Conservation (phyloP, 2,113 vertebrate species). For the Oenanthe oenanthe region DNA sequence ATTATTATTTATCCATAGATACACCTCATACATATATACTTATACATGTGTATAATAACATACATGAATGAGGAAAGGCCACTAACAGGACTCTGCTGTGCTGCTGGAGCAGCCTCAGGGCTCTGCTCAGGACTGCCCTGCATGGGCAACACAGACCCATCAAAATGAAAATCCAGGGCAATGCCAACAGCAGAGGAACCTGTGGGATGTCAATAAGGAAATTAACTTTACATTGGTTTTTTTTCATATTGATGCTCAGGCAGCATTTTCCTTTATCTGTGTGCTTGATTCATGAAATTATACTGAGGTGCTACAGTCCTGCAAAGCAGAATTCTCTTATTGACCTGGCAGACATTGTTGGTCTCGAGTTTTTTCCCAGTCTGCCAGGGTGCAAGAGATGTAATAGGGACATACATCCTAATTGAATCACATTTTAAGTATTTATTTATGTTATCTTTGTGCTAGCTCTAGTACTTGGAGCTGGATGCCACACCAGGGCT, state of each 20-base stretch:
- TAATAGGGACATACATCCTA: not conserved
- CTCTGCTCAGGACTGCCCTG: not conserved
- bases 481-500: not conserved
- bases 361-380: not conserved
- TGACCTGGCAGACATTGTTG: not conserved
- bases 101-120: not conserved
- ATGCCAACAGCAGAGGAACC: not conserved
- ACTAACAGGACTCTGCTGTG: not conserved
- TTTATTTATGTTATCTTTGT: not conserved
- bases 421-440: not conserved
- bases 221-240: not conserved
- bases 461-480: not conserved
- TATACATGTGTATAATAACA: not conserved
- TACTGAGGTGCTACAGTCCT: not conserved
- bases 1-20: not conserved
- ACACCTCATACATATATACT: not conserved
- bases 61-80: fast-evolving
- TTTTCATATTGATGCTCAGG: not conserved
- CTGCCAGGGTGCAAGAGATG: not conserved
- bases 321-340: not conserved
- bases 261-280: not conserved
- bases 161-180: not conserved
- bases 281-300: not conserved
- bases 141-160: fast-evolving
- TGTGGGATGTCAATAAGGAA: not conserved